A percentile compares a stretch with the other conserved stretches of the same genome.
Evolutionary conservation across 2,113 vertebrate genomes (phyloP).

Genomic region (Picathartes gymnocephalus): DNA sequence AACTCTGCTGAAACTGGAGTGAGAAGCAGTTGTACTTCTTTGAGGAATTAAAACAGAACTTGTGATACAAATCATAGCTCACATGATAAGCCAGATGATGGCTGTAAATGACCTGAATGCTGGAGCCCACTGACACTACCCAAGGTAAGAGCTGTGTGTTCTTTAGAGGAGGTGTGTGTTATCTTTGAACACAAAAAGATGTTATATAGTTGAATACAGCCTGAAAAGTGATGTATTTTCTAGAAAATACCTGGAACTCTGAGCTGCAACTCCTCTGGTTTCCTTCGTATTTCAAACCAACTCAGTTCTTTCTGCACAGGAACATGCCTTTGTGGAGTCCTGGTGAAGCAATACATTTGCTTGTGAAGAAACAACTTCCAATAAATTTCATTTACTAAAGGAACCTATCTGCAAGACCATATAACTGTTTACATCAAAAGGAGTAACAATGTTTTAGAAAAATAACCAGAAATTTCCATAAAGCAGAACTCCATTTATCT

Average conservation of each 20-base stretch:
- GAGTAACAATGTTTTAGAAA: background rate
- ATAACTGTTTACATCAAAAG: background rate
- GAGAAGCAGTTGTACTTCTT: background rate
- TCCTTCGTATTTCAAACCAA: background rate
- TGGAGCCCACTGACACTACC: background rate
- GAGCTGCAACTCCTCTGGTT: background rate
- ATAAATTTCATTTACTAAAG: background rate
- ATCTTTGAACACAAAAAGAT: background rate
- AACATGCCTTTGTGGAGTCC: background rate
- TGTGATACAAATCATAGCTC: background rate
- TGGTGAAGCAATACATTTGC: background rate
- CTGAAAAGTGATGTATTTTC: background rate
- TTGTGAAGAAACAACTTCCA: background rate
- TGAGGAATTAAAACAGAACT: background rate
- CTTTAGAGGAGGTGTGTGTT: background rate
- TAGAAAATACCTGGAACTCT: background rate
- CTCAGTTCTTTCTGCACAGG: background rate
- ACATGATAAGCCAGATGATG: background rate
- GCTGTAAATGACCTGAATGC: background rate
- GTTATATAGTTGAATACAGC: background rate
- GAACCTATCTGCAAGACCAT: background rate
- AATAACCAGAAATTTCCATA: conserved; percentile 2
- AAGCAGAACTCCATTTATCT: background rate
- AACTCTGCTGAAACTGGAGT: background rate
- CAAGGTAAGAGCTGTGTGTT: background rate